phyloP scores from a whole-genome alignment of 2,888 invertebrate genomes.

The Corbicula japonica region DNA sequence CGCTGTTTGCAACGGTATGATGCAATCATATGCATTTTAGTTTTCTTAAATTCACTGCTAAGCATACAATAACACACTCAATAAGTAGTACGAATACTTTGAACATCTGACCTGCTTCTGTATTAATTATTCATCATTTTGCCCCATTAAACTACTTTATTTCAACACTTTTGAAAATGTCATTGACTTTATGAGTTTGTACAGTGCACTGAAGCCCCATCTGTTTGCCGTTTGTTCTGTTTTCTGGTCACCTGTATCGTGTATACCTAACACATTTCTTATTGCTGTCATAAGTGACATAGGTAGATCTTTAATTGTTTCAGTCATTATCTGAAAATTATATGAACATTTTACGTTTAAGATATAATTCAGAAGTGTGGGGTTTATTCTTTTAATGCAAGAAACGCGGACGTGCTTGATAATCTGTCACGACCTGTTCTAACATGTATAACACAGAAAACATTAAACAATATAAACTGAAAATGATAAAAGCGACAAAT shows the following conservation, averaged over 20 bases:
- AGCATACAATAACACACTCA: no score
- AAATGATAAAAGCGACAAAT: no score
- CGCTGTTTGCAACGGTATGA: no score
- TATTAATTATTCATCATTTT: no score
- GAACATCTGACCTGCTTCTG: no score
- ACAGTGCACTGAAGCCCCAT: conserved; percentile 31
- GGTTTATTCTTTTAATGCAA: background rate
- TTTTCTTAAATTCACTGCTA: no score
- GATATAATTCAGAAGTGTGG: background rate
- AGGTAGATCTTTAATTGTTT: conserved; percentile 13
- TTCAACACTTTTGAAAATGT: conserved; percentile 47
- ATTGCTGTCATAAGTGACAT: conserved; percentile 44
- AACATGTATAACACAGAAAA: no score
- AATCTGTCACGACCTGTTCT: no score
- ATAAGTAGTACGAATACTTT: no score
- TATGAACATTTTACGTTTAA: background rate
- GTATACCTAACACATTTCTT: conserved; percentile 8
- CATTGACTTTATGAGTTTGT: conserved; percentile 38
- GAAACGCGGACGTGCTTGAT: background rate
- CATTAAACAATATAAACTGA: no score
- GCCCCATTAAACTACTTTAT: background rate
- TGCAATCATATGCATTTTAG: no score
- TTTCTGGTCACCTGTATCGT: background rate
- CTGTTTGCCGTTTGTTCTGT: background rate
- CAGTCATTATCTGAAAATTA: conserved; percentile 17